Evolutionary conservation across 2,888 invertebrate species (phyloP), one percentile per base, ranked within the genome.

Genomic region (Neoaliturus tenellus): DNA sequence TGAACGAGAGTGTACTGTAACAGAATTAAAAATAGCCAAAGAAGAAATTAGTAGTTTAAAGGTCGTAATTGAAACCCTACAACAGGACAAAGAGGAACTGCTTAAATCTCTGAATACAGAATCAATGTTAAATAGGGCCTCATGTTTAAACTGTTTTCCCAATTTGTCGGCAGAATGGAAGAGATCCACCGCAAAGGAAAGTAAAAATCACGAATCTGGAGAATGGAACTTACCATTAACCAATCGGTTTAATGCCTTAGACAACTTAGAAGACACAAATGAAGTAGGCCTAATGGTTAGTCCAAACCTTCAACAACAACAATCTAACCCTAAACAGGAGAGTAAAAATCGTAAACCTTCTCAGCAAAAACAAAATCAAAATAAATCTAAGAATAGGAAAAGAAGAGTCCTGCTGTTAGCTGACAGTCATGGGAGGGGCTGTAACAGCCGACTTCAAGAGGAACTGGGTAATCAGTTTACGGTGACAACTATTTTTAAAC

Each of bases 31-130:
- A n/a, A n/a, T n/a, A n/a, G 51, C 51, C 51, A 51, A 51, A 51
- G 51, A 51, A 51, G 51, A 51, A 51, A 51, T 51, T n/a, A 51
- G 51, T 51, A 51, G 51, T 51, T 51, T 51, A n/a, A 51, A 51
- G 17, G 51, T 51, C 4, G 51, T 51, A n/a, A 51, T 51, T 51
- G 51, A 51, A 4, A 51, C 51, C 4, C 51, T 51, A 51, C 51
- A 51, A 51, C 10, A n/a, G 51, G 51, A 51, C 51, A 51, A 51
- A 17, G n/a, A 51, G 4, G 51, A 51, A 51, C 51, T 51, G 20
- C 4, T 51, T 6, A 51, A 51, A 51, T n/a, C 20, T 51, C n/a
- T n/a, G n/a, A 51, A 51, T n/a, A n/a, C 6, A 51, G 51, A 51
- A 51, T 51, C 51, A 51, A 51, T 4, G 10, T 17, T n/a, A 51